Percentiles rank a stretch among this genome's conserved stretches.
phyloP scores from a whole-genome alignment of 2,113 vertebrate species.

The Perca fluviatilis region DNA sequence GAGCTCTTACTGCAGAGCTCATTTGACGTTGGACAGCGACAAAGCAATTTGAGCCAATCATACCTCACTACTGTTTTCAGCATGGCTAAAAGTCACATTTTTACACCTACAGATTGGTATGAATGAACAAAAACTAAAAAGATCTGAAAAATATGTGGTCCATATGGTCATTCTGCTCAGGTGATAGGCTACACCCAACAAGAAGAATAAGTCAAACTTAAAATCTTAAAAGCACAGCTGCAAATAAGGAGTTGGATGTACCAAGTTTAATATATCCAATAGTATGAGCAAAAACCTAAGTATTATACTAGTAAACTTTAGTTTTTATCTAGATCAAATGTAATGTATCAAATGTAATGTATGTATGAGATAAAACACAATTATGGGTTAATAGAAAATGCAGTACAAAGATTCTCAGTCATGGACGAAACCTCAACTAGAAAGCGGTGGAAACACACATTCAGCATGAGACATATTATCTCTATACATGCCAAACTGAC shows the following conservation, averaged over 20 bases:
- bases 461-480: conserved; percentile 2
- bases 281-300: not conserved
- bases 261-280: not conserved
- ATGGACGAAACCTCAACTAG: not conserved
- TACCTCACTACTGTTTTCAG: not conserved
- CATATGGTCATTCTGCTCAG: not conserved
- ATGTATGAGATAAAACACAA: not conserved
- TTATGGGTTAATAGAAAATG: conserved; percentile 3
- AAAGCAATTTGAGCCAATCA: not conserved
- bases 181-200: not conserved
- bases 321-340: not conserved
- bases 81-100: not conserved
- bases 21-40: not conserved
- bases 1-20: too few species aligned
- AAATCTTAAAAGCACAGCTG: not conserved
- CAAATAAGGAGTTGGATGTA: not conserved
- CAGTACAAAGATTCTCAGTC: not conserved
- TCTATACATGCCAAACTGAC: conserved; percentile 9
- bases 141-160: not conserved
- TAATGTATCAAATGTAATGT: not conserved
- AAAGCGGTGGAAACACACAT: not conserved
- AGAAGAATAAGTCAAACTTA: not conserved
- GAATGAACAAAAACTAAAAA: not conserved
- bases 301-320: not conserved
- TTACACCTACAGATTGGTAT: not conserved